Evolutionary conservation across 1,140 invertebrate genomes (phyloP).

Genomic region (Diachasmimorpha longicaudata): DNA sequence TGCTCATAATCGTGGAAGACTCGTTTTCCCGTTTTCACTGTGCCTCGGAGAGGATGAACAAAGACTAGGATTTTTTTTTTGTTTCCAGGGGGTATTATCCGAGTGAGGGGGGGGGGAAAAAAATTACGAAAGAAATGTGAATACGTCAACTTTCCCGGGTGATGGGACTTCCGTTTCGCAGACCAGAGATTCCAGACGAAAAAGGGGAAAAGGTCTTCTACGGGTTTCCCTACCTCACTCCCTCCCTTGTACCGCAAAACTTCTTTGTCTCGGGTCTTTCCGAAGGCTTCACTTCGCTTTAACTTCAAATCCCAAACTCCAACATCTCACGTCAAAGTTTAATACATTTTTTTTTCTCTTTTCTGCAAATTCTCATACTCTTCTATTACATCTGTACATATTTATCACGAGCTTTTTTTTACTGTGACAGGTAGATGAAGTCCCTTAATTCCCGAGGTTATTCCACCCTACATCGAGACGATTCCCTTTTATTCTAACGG

Average conservation of each 20-base stretch:
- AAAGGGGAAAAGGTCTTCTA: neutral
- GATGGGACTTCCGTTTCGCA: neutral
- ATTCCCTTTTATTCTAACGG: slow-evolving; percentile 21
- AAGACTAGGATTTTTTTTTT: neutral
- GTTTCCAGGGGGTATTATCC: neutral
- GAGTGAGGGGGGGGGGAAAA: neutral
- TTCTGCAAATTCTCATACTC: neutral
- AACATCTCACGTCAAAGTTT: neutral
- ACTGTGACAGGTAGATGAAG: neutral
- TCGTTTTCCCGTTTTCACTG: neutral
- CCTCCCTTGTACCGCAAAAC: neutral
- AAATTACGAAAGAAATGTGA: neutral
- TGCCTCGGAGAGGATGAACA: neutral
- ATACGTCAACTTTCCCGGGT: neutral
- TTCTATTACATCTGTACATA: neutral
- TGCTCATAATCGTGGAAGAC: neutral
- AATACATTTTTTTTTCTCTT: neutral
- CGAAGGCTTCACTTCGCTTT: neutral
- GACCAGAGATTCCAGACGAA: neutral
- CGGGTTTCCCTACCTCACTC: neutral
- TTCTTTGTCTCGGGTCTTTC: neutral
- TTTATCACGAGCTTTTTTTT: neutral
- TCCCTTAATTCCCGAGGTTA: neutral
- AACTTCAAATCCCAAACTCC: slow-evolving; percentile 4
- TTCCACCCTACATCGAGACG: slow-evolving; percentile 6